Base-by-base conservation (phyloP, 2,113 vertebrate species). In the Oncorhynchus clarkii region DNA sequence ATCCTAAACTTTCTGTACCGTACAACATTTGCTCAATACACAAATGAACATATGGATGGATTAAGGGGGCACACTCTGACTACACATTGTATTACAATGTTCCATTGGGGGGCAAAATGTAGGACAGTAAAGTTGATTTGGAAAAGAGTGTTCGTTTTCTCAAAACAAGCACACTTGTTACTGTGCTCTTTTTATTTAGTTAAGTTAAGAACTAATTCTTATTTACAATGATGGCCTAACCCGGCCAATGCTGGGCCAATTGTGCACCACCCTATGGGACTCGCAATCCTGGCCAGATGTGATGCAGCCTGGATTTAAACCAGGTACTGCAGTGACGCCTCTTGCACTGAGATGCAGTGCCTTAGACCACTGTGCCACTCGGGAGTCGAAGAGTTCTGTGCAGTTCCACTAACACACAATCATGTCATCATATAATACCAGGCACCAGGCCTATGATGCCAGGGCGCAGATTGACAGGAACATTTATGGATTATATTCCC, bases 371-470 rank as follows among this genome's bases (percentile, higher is more conserved):
- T 34, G 34, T 34, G 31, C 6, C 34, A 34, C 34, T 34, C 1
- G 1, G 34, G 34, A 34, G 34, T 7, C 34, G 0, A 7, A 1
- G 34, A 2, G 34, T 34, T 59, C 72, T 82, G 51, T 54, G 48
- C 72, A 82, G 85, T 80, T 80, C 87, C 76, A 87, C 84, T 88
- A 89, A 89, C 87, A 87, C 85, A 84, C 45, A 88, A 88, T 82
- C 76, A 70, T 34, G 27, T 75, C 18, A 62, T 3, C 16, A 16
- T 76, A 85, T 79, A 77, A 77, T 72, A 79, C 70, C 82, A 71
- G 71, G 70, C 71, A 69, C 69, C 49, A 74, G 57, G 7, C 16
- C 60, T 78, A 48, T 80, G 81, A 79, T 85, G 57, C 70, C 67
- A 76, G 81, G 86, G 85, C 76, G 81, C 29, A 78, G 67, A 83